Evolutionary conservation across 2,888 invertebrate genomes (phyloP).

Genomic region (Colletes collaris): DNA sequence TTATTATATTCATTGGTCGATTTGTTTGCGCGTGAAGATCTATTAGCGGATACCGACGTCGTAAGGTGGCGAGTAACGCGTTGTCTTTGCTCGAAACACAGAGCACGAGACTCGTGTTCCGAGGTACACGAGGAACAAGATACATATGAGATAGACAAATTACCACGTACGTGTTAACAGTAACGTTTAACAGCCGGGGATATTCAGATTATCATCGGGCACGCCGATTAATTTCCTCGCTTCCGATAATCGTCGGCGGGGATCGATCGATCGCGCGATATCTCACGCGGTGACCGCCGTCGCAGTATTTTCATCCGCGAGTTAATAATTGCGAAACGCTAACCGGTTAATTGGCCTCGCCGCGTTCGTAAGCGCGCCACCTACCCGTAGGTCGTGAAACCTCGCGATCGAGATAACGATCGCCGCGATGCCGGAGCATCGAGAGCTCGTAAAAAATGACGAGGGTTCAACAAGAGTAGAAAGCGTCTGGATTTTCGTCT

Average conservation of each 20-base stretch:
- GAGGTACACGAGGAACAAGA: background rate
- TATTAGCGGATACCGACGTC: too few species aligned
- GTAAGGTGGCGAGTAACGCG: background rate
- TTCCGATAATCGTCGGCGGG: slow-evolving; percentile 3
- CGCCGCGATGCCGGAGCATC: background rate
- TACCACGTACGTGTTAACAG: slow-evolving; percentile 11
- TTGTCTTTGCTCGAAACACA: background rate
- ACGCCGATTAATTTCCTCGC: slow-evolving; percentile 21
- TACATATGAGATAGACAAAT: slow-evolving; percentile 8
- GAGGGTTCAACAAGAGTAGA: slow-evolving; percentile 28
- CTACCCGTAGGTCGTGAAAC: slow-evolving; percentile 12
- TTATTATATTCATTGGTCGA: too few species aligned
- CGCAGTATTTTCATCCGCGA: slow-evolving; percentile 24
- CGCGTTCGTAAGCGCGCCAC: slow-evolving; percentile 15
- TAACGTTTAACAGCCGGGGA: slow-evolving; percentile 5
- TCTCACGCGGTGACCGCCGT: slow-evolving; percentile 27
- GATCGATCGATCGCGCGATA: slow-evolving; percentile 31
- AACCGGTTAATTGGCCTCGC: slow-evolving; percentile 36
- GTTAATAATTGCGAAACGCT: slow-evolving; percentile 44
- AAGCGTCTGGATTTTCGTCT: slow-evolving; percentile 38
- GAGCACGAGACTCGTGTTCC: background rate
- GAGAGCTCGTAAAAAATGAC: slow-evolving; percentile 4
- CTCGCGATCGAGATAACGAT: slow-evolving; percentile 26
- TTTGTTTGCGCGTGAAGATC: too few species aligned
- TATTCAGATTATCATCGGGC: slow-evolving; percentile 32